A percentile compares a stretch with the other conserved stretches of the same genome.
phyloP scores from a whole-genome alignment of 35 echinoderm and acorn worm species.

The Patiria miniata region DNA sequence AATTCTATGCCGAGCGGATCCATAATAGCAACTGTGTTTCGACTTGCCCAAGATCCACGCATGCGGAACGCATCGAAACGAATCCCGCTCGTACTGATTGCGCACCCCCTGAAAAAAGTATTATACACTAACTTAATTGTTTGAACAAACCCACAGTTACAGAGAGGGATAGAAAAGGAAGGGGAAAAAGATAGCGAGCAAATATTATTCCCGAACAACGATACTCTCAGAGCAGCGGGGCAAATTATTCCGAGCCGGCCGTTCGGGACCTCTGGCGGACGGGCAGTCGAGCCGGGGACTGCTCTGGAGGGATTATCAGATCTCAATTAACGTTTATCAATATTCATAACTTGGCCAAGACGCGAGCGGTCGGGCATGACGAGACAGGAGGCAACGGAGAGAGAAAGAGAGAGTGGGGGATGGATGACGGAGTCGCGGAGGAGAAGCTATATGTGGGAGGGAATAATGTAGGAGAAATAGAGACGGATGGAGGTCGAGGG shows the following conservation, averaged over 20 bases:
- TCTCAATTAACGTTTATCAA: conserved; percentile 21
- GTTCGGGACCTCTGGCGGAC: neutral
- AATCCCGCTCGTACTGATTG: too few species aligned
- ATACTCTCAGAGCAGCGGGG: neutral
- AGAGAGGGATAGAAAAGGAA: neutral
- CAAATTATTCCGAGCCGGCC: neutral
- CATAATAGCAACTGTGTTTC: too few species aligned
- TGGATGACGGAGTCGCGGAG: neutral
- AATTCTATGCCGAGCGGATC: too few species aligned
- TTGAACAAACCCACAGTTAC: too few species aligned
- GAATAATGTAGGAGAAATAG: neutral
- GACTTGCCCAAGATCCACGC: too few species aligned
- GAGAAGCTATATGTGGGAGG: too few species aligned
- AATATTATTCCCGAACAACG: neutral
- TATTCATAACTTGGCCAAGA: conserved; percentile 26
- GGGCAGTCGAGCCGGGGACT: neutral
- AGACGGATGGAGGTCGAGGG: neutral
- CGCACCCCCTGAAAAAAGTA: too few species aligned
- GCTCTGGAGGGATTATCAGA: conserved; percentile 12
- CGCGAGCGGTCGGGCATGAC: neutral
- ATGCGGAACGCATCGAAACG: too few species aligned
- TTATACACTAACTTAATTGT: too few species aligned
- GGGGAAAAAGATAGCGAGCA: neutral
- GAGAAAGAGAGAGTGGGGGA: too few species aligned
- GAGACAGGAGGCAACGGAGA: neutral